Conservation (phyloP, 23 tunicate species). For the Diplosoma virens region DNA sequence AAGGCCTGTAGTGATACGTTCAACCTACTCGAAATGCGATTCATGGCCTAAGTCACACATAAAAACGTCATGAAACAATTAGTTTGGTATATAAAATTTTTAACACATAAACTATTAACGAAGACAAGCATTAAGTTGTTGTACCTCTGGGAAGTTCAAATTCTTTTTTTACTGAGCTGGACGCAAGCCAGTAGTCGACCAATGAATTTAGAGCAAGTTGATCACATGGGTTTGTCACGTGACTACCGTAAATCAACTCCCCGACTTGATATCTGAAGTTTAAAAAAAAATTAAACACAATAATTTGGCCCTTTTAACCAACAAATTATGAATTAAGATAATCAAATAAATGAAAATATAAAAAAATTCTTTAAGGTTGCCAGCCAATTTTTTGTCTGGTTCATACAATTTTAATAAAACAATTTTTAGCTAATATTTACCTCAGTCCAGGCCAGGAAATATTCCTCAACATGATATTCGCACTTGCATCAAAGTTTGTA, state of each 20-base stretch:
- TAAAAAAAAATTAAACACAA: neutral
- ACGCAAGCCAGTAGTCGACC: conserved; percentile 85
- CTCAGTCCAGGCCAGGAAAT: conserved; percentile 87
- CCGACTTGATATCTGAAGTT: conserved; percentile 63
- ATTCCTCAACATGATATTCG: conserved; percentile 58
- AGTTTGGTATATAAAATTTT: too few relatives aligned
- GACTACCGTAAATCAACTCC: conserved; percentile 70
- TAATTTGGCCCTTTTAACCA: neutral
- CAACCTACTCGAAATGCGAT: too few relatives aligned
- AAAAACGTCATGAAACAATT: too few relatives aligned
- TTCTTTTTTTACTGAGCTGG: conserved; percentile 81
- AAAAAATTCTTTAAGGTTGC: neutral
- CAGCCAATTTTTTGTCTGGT: too few relatives aligned
- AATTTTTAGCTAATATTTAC: conserved; percentile 22
- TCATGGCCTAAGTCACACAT: too few relatives aligned
- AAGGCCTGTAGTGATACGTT: too few relatives aligned
- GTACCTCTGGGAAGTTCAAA: conserved; percentile 83
- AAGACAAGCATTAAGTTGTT: too few relatives aligned
- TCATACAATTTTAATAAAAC: too few relatives aligned
- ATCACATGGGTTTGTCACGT: conserved; percentile 58
- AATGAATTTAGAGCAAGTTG: conserved; percentile 68
- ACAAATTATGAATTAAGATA: neutral
- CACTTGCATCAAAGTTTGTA: conserved; percentile 38
- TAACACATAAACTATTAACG: too few relatives aligned
- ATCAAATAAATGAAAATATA: neutral